These are phyloP conservation scores for Tachysurus vachellii DNA, from an alignment of 2,113 vertebrate genomes.

Conservation along the genomic window DNA sequence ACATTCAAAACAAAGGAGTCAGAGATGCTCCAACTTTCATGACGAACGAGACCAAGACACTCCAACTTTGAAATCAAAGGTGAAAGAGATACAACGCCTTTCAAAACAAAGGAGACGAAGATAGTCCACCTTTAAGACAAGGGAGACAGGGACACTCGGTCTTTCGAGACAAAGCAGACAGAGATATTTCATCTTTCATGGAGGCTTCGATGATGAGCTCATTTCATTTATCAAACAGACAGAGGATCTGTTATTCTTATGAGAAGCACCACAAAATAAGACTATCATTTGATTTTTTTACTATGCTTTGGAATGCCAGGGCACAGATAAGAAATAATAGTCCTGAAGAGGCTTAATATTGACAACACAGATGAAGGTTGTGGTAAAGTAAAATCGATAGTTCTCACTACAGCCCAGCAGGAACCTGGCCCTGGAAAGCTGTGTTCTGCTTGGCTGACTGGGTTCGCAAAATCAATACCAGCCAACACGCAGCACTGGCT, in stretches of 20 bases:
- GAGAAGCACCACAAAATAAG: background rate
- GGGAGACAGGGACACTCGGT: too few relatives aligned
- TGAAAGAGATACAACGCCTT: too few relatives aligned
- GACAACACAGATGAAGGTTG: conserved; percentile 34
- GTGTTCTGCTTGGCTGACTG: conserved; percentile 57
- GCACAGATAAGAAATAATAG: conserved; percentile 7
- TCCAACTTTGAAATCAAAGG: too few relatives aligned
- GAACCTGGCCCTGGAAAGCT: conserved; percentile 25
- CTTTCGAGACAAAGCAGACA: too few relatives aligned
- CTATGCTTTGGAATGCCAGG: conserved; percentile 21
- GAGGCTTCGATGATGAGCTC: background rate
- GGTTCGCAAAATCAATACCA: conserved; percentile 65
- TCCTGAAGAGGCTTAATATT: conserved; percentile 54
- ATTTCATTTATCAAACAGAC: background rate
- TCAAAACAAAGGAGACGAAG: too few relatives aligned
- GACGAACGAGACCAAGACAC: too few relatives aligned
- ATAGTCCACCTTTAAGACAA: too few relatives aligned
- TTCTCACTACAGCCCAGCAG: conserved; percentile 58
- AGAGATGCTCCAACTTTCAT: too few relatives aligned
- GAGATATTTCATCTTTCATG: background rate
- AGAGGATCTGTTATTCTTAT: background rate
- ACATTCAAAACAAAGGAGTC: background rate
- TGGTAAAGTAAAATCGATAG: conserved; percentile 59
- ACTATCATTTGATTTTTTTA: background rate
- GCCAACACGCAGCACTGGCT: conserved; percentile 16